phyloP scores from a whole-genome alignment of 2,797 vertebrate species.

The Phoebastria nigripes region DNA sequence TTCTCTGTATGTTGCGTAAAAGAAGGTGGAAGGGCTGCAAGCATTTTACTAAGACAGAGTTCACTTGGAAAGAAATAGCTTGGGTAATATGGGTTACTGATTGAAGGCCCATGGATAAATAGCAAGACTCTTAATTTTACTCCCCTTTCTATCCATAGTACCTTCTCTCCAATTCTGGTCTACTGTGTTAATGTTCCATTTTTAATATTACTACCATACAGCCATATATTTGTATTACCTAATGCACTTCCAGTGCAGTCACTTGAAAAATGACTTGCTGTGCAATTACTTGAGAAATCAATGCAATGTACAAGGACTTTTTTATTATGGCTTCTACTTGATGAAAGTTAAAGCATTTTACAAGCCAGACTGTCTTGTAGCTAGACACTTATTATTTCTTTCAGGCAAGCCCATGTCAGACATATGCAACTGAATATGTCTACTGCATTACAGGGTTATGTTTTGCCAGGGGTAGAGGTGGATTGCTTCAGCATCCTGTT shows the following conservation, averaged over 20 bases:
- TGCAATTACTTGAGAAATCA: conserved; percentile 8
- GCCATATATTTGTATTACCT: not conserved
- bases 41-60: not conserved
- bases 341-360: not conserved
- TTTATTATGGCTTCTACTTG: not conserved
- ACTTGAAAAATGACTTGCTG: not conserved
- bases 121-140: not conserved
- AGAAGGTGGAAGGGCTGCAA: not conserved
- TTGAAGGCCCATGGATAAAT: not conserved
- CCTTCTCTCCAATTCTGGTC: not conserved
- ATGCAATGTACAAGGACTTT: not conserved
- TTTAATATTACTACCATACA: not conserved
- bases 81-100: not conserved
- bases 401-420: not conserved
- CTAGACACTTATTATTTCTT: not conserved
- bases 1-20: not conserved
- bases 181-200: not conserved
- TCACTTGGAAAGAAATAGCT: not conserved
- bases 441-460: not conserved
- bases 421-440: not conserved
- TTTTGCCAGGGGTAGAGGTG: not conserved
- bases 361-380: not conserved
- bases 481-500: not conserved
- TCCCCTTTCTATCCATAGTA: not conserved
- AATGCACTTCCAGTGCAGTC: not conserved